Evolutionary conservation across 92 coral and sea anemone species (phyloP).

Genomic region (Epizoanthus scotinus): DNA sequence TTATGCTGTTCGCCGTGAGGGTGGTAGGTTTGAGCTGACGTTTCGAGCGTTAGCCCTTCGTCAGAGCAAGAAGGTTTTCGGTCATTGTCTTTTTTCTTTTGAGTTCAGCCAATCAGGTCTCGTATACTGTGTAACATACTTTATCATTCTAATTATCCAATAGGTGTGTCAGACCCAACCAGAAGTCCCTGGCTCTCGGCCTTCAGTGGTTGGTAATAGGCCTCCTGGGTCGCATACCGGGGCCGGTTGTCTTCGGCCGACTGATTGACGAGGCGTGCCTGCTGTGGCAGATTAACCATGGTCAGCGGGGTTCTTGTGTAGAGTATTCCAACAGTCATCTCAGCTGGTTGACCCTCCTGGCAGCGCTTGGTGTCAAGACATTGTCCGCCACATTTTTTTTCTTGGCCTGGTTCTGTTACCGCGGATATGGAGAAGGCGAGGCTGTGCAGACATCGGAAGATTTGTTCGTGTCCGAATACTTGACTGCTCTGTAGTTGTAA

Average conservation of each 20-base stretch:
- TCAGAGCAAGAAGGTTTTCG: no score
- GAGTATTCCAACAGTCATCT: constrained; percentile 35
- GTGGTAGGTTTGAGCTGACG: no score
- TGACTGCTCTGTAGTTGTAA: no score
- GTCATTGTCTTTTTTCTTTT: no score
- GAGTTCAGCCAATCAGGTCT: no score
- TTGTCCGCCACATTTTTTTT: constrained; percentile 32
- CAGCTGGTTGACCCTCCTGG: constrained; percentile 33
- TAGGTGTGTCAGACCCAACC: constrained; percentile 24
- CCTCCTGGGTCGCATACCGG: constrained; percentile 39
- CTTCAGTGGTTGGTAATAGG: constrained; percentile 41
- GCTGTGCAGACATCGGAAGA: no score
- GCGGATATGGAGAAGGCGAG: not conserved
- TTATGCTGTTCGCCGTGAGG: no score
- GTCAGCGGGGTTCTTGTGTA: constrained; percentile 49
- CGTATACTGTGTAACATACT: no score
- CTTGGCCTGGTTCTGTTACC: constrained; percentile 23
- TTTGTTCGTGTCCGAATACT: no score
- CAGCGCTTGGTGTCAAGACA: constrained; percentile 30
- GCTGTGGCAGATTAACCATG: constrained; percentile 47
- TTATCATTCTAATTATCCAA: not conserved
- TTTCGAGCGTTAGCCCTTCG: no score
- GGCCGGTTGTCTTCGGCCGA: constrained; percentile 44
- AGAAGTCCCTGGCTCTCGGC: constrained; percentile 43
- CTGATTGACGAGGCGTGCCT: constrained; percentile 51